These are phyloP conservation scores for Salticus scenicus DNA, from an alignment of 2,888 invertebrate species.

Conservation along the genomic window DNA sequence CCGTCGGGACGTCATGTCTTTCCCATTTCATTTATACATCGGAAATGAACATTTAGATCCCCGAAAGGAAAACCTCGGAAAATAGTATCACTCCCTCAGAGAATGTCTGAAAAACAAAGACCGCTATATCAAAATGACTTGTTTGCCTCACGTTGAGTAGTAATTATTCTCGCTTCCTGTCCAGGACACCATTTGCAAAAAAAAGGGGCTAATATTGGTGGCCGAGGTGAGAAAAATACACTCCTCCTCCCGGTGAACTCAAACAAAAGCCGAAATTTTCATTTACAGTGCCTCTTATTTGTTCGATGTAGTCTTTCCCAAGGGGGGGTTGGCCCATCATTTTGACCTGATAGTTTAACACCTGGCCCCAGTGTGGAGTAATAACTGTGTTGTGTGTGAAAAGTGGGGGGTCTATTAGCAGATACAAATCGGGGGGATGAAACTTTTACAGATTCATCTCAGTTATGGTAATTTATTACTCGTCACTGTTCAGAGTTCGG, in stretches of 20 bases:
- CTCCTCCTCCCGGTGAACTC: slow-evolving; percentile 39
- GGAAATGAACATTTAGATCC: background rate
- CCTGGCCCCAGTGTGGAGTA: slow-evolving; percentile 62
- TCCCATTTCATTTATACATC: background rate
- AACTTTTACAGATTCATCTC: background rate
- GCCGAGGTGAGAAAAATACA: slow-evolving; percentile 65
- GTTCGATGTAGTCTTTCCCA: slow-evolving; percentile 11
- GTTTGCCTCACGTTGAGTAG: slow-evolving; percentile 43
- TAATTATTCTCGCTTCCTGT: slow-evolving; percentile 66
- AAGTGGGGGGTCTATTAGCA: slow-evolving; percentile 21
- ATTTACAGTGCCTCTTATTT: slow-evolving; percentile 48
- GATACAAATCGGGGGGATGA: slow-evolving; percentile 5
- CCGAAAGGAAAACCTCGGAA: background rate
- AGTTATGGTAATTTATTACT: background rate
- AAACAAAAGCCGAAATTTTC: slow-evolving; percentile 66
- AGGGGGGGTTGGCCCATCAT: slow-evolving; percentile 44
- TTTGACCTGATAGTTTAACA: slow-evolving; percentile 68
- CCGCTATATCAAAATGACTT: slow-evolving; percentile 40
- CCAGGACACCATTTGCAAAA: slow-evolving; percentile 53
- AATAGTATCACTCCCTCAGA: background rate
- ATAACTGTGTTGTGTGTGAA: slow-evolving; percentile 27
- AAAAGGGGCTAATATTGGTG: slow-evolving; percentile 53
- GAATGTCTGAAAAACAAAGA: slow-evolving; percentile 38
- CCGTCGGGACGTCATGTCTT: background rate
- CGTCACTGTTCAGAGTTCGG: background rate